phyloP scores from a whole-genome alignment of 2,113 vertebrate species.

The Mobula hypostoma region DNA sequence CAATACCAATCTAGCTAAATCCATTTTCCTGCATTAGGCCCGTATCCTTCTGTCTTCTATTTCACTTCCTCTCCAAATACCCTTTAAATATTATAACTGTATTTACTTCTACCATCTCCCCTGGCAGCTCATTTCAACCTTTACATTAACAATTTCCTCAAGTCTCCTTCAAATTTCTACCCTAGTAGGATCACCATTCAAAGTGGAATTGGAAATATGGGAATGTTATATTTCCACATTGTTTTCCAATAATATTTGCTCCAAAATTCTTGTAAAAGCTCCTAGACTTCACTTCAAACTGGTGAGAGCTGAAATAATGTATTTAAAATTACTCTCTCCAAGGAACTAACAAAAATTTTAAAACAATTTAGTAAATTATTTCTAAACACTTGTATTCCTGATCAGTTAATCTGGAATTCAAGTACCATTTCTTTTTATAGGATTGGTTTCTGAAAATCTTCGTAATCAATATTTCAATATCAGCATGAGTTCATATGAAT shows the following conservation, averaged over 20 bases:
- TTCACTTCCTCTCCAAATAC: no score
- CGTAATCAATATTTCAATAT: not conserved
- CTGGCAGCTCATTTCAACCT: no score
- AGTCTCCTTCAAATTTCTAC: no score
- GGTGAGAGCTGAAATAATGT: not conserved
- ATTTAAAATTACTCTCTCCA: conserved; percentile 5
- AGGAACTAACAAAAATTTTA: not conserved
- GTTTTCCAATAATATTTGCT: not conserved
- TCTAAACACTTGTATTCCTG: not conserved
- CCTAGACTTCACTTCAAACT: not conserved
- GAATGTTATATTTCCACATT: not conserved
- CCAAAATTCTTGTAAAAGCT: not conserved
- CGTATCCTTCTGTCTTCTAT: no score
- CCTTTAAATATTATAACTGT: no score
- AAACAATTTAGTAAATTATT: not conserved
- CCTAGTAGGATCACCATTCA: not conserved
- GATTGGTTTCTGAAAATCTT: not conserved
- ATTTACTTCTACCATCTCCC: no score
- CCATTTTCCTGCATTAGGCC: no score
- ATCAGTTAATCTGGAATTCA: not conserved
- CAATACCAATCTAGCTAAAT: no score
- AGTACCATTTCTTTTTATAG: not conserved
- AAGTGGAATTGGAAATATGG: not conserved
- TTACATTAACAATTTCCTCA: no score
- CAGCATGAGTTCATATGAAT: not conserved